These are phyloP conservation scores for Myocastor coypus DNA, from an alignment of 2,113 vertebrate genomes.

Conservation along the genomic window DNA sequence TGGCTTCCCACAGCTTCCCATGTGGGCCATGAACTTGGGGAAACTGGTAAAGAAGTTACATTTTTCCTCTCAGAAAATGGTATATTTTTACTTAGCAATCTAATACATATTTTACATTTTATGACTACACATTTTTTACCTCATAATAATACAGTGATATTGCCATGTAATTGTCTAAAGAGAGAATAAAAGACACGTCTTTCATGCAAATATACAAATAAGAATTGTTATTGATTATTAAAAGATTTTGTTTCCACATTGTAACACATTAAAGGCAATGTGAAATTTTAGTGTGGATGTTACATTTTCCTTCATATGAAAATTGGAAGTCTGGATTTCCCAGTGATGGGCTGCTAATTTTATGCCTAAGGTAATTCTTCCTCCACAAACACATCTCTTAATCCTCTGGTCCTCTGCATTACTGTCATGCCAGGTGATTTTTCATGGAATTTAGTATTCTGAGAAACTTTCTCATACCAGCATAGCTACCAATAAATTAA, in stretches of 20 bases:
- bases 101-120: slow-evolving; percentile 37
- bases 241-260: slow-evolving; percentile 49
- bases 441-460: background rate
- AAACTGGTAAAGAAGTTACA: background rate
- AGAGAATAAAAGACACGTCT: slow-evolving; percentile 18
- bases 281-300: slow-evolving; percentile 46
- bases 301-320: background rate
- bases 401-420: background rate
- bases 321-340: slow-evolving; percentile 38
- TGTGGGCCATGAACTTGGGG: background rate
- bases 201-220: slow-evolving; percentile 54
- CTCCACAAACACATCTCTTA: background rate
- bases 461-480: background rate
- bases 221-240: slow-evolving; percentile 6
- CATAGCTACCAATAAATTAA: background rate
- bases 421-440: background rate
- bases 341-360: slow-evolving; percentile 43
- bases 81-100: slow-evolving; percentile 33
- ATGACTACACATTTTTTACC: background rate
- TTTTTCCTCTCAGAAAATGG: background rate
- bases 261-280: background rate
- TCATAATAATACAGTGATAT: slow-evolving; percentile 51
- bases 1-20: background rate
- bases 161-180: slow-evolving; percentile 14
- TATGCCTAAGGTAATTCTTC: background rate